These are phyloP conservation scores for Geotrupes spiniger DNA, from an alignment of 2,888 invertebrate genomes.

Conservation along the genomic window DNA sequence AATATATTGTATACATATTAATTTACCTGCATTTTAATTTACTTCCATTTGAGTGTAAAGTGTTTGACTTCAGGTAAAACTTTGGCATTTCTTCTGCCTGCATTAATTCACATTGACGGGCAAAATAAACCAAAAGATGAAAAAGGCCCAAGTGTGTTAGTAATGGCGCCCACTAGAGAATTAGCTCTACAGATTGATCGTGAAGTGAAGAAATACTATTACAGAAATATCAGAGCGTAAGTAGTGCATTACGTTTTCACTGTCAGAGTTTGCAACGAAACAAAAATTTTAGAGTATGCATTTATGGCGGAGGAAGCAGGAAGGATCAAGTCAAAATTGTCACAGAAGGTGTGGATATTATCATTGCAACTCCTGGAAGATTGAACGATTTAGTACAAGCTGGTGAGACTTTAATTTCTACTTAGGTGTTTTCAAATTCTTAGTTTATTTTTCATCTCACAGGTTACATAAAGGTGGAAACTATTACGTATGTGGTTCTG, in stretches of 20 bases:
- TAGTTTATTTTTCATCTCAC: constrained; percentile 22
- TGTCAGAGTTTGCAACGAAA: neutral
- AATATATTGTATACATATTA: no score
- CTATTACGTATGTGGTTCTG: constrained; percentile 83
- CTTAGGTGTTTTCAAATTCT: neutral
- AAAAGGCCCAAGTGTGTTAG: constrained; percentile 79
- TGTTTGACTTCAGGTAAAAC: constrained; percentile 70
- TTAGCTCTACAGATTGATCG: constrained; percentile 89
- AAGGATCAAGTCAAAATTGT: constrained; percentile 74
- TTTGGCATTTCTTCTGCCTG: constrained; percentile 88
- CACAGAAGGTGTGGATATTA: constrained; percentile 82
- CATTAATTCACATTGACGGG: constrained; percentile 87
- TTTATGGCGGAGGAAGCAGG: constrained; percentile 89
- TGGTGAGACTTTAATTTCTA: constrained; percentile 34
- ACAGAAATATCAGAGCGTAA: constrained; percentile 81
- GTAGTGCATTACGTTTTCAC: constrained; percentile 30
- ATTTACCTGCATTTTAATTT: no score
- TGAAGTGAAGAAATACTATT: constrained; percentile 86
- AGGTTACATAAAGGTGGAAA: constrained; percentile 68
- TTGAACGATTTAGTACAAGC: constrained; percentile 84
- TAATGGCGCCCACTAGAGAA: constrained; percentile 92
- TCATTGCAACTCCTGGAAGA: constrained; percentile 93
- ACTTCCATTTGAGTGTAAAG: neutral
- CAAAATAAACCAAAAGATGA: constrained; percentile 74
- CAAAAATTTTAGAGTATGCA: constrained; percentile 66